phyloP scores from a whole-genome alignment of 2,113 vertebrate species.

The sheep (Ovis aries) region DNA sequence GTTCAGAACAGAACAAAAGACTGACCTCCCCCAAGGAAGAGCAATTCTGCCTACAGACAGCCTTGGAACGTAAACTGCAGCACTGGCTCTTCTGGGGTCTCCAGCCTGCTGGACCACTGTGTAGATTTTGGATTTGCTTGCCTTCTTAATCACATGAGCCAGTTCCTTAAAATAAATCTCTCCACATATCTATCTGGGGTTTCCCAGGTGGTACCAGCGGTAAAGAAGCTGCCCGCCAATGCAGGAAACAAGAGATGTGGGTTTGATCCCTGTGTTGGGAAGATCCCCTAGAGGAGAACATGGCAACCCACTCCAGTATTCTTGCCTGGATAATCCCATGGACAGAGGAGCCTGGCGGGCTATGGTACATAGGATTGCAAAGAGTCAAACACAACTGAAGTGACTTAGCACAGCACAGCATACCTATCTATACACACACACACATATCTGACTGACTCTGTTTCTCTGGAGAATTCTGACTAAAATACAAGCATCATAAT shows the following conservation, averaged over 20 bases:
- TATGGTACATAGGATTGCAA: neutral
- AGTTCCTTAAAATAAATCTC: neutral
- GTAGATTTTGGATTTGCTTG: neutral
- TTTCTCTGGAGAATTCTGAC: neutral
- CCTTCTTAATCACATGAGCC: neutral
- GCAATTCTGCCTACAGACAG: neutral
- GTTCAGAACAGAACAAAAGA: neutral
- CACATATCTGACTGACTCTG: neutral
- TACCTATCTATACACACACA: neutral
- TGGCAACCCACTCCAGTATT: neutral
- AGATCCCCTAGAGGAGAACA: neutral
- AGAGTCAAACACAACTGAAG: neutral
- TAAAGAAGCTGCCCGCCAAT: neutral
- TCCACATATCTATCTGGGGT: neutral
- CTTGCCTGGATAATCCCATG: neutral
- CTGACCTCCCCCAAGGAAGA: neutral
- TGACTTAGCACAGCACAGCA: neutral
- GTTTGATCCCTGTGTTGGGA: neutral
- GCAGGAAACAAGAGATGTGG: neutral
- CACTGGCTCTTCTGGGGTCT: neutral
- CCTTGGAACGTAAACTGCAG: neutral
- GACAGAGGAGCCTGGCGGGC: neutral
- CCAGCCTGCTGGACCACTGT: neutral
- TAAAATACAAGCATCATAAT: neutral
- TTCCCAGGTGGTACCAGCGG: neutral